These are phyloP conservation scores for Microplitis manilae DNA, from an alignment of 2,888 invertebrate species.

Conservation along the genomic window DNA sequence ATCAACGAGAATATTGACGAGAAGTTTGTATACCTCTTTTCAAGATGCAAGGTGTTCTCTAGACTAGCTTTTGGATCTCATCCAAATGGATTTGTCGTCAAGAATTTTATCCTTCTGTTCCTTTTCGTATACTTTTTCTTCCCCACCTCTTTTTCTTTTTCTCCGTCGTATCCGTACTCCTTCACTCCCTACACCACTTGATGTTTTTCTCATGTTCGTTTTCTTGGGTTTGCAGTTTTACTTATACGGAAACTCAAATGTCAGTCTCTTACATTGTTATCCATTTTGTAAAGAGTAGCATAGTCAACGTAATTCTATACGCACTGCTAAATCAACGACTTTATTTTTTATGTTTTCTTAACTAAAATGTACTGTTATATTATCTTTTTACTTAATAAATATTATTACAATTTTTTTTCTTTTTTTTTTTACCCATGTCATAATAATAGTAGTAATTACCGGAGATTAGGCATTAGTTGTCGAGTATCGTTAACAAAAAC, in stretches of 20 bases:
- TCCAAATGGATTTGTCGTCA: constrained; percentile 54
- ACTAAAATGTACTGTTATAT: not conserved
- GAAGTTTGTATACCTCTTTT: constrained; percentile 20
- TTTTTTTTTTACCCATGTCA: not conserved
- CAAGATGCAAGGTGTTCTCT: constrained; percentile 24
- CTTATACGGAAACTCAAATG: constrained; percentile 36
- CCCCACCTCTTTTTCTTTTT: constrained; percentile 29
- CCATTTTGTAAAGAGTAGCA: constrained; percentile 32
- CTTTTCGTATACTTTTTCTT: constrained; percentile 30
- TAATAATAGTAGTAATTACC: not conserved
- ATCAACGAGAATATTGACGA: constrained; percentile 27
- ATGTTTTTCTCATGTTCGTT: constrained; percentile 37
- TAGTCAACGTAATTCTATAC: constrained; percentile 10
- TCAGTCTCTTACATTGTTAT: constrained; percentile 40
- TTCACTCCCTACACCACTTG: constrained; percentile 33
- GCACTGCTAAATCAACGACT: not conserved
- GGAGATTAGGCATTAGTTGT: not conserved
- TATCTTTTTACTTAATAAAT: not conserved
- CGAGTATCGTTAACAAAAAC: constrained; percentile 9
- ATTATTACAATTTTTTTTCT: too few species aligned
- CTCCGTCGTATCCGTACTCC: constrained; percentile 24
- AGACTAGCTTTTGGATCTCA: constrained; percentile 45
- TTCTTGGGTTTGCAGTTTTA: constrained; percentile 43
- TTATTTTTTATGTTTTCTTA: not conserved
- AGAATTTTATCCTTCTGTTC: constrained; percentile 26